Conservation (phyloP, 2,113 vertebrate species). For the Colinus virginianus region DNA sequence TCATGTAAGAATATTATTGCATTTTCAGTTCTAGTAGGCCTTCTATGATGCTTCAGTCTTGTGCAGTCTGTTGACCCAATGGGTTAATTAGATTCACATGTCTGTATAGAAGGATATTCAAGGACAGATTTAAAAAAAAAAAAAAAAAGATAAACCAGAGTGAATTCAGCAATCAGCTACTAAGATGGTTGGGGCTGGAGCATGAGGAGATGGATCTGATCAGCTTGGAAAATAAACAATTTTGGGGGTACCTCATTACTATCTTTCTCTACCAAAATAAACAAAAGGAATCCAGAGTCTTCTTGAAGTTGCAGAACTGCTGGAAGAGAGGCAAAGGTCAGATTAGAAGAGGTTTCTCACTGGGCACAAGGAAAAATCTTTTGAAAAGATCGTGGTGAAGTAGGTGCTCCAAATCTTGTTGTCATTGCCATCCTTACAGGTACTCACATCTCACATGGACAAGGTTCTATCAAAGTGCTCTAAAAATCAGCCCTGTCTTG, state of each 20-base stretch:
- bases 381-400: not conserved
- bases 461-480: not conserved
- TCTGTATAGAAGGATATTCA: not conserved
- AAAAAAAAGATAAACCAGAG: not conserved
- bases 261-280: not conserved
- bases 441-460: not conserved
- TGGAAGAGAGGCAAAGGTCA: not conserved
- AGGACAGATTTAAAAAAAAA: not conserved
- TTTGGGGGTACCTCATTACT: not conserved
- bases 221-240: not conserved
- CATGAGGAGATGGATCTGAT: not conserved
- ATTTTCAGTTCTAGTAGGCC: not conserved
- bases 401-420: not conserved
- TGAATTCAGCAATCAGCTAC: not conserved
- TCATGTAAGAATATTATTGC: not conserved
- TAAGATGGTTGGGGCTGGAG: not conserved
- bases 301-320: not conserved
- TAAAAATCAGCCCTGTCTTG: not conserved
- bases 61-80: not conserved
- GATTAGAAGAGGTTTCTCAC: not conserved
- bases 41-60: not conserved
- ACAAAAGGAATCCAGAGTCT: not conserved
- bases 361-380: not conserved
- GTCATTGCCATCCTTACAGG: not conserved
- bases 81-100: not conserved